Evolutionary conservation across 2,888 invertebrate species (phyloP), one percentile per base, ranked within the genome.

Genomic region (Melinaea marsaeus): DNA sequence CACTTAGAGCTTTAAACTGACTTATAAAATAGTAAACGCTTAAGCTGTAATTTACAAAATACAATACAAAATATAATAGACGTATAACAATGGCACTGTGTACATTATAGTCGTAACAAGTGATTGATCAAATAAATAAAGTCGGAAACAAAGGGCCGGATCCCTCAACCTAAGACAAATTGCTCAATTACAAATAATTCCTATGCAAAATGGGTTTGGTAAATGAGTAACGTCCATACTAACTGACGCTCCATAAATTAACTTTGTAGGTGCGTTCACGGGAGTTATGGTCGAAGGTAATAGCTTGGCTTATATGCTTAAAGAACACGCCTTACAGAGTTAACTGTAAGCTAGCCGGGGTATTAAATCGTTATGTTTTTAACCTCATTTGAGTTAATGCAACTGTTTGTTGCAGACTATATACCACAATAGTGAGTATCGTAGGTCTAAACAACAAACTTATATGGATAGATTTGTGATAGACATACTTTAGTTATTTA

Each of bases 281-380:
- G 80, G 80, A 89, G 83, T 86, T 85, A 88, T 81, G 81, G 83
- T 80, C 81, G 78, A 81, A 83, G 84, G 83, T 86, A 84, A 86
- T 81, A 80, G 77, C 73, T 67, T 71, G 74, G 73, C 77, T 75
- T 77, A 75, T 74, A 70, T 65, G 71, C 71, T 73, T 76, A 75
- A 75, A 73, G 74, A 71, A 74, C 71, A 70, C 74, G 78, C 77
- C 77, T 75, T 60, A 60, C 72, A 72, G 76, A 79, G 80, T 84
- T 86, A 85, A 85, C 76, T 74, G 75, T 77, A 74, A 78, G 79
- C 77, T 79, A 76, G 75, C 78, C 75, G 70, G 78, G 77, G 78
- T 75, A 80, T 80, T 74, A 74, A 68, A 68, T 75, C 73, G 76
- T 79, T 79, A 79, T 79, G 69, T 65, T 75, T 77, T 79, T 76